Conservation (phyloP, 2,888 invertebrate species). For the Neelides folsomi region DNA sequence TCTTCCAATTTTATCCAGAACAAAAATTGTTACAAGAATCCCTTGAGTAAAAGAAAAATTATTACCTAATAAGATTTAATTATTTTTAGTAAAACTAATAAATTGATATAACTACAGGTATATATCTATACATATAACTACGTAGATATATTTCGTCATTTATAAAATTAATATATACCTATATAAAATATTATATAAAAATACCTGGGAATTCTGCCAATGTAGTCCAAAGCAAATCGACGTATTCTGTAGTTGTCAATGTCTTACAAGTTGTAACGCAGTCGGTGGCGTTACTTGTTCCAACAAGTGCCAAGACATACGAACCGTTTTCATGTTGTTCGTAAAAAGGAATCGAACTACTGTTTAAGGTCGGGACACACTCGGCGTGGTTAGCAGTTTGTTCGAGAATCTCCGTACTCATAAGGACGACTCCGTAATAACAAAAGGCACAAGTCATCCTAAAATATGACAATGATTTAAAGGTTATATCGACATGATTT, state of each 20-base stretch:
- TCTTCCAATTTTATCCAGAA: slow-evolving; percentile 78
- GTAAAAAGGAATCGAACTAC: too few relatives aligned
- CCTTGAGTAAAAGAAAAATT: slow-evolving; percentile 42
- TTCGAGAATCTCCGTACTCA: slow-evolving; percentile 66
- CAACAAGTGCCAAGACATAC: too few relatives aligned
- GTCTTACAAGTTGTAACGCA: slow-evolving; percentile 57
- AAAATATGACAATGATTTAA: slow-evolving; percentile 16
- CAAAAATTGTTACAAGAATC: slow-evolving; percentile 72
- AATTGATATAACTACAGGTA: too few relatives aligned
- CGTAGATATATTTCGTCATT: too few relatives aligned
- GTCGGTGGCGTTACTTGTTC: too few relatives aligned
- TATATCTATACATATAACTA: too few relatives aligned
- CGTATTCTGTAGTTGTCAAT: slow-evolving; percentile 72
- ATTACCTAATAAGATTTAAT: background rate
- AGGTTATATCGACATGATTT: background rate
- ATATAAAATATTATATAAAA: background rate
- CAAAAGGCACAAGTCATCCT: slow-evolving; percentile 90
- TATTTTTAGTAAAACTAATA: too few relatives aligned
- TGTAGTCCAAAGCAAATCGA: slow-evolving; percentile 85
- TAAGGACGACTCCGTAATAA: slow-evolving; percentile 84
- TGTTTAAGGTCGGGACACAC: background rate
- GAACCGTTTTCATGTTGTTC: too few relatives aligned
- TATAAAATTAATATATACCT: background rate
- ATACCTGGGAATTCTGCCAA: slow-evolving; percentile 84
- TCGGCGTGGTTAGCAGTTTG: slow-evolving; percentile 10